Percentiles rank a stretch among this genome's conserved stretches.
These are phyloP conservation scores for Alectura lathami DNA, from an alignment of 2,113 vertebrate species.

Conservation along the genomic window DNA sequence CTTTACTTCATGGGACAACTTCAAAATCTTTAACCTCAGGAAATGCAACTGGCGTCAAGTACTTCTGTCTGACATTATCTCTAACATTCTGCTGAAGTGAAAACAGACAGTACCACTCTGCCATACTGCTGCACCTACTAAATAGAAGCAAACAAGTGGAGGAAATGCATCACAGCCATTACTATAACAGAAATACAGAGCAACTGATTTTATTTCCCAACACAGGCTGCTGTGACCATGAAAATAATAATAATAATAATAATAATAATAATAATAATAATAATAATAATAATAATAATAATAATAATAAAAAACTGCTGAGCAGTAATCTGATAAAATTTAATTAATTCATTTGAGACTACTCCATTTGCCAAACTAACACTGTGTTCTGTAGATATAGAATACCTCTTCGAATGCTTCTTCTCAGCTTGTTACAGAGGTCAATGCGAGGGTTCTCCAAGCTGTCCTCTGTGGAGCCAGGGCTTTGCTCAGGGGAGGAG, in stretches of 20 bases:
- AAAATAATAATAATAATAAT: background rate
- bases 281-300: too few species aligned
- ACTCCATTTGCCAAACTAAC: background rate
- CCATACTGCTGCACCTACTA: background rate
- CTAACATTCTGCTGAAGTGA: background rate
- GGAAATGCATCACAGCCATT: accelerated
- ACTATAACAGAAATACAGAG: background rate
- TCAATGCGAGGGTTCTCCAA: slow-evolving; percentile 85
- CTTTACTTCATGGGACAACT: background rate
- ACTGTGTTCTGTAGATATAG: background rate
- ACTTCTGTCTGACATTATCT: background rate
- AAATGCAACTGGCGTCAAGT: background rate
- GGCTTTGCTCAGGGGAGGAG: slow-evolving; percentile 87
- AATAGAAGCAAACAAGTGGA: accelerated
- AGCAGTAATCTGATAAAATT: background rate
- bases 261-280: background rate
- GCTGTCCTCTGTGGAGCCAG: slow-evolving; percentile 77
- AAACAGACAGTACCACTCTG: background rate
- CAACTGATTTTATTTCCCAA: background rate
- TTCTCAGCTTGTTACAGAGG: slow-evolving; percentile 87
- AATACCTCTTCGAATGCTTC: slow-evolving; percentile 91
- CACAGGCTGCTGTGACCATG: background rate
- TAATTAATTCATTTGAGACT: background rate
- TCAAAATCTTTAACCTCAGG: background rate
- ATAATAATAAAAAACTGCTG: background rate